A percentile compares a stretch with the other conserved stretches of the same genome.
These are phyloP conservation scores for Drosophila tripunctata DNA, from an alignment of 2,888 invertebrate genomes.

Conservation along the genomic window DNA sequence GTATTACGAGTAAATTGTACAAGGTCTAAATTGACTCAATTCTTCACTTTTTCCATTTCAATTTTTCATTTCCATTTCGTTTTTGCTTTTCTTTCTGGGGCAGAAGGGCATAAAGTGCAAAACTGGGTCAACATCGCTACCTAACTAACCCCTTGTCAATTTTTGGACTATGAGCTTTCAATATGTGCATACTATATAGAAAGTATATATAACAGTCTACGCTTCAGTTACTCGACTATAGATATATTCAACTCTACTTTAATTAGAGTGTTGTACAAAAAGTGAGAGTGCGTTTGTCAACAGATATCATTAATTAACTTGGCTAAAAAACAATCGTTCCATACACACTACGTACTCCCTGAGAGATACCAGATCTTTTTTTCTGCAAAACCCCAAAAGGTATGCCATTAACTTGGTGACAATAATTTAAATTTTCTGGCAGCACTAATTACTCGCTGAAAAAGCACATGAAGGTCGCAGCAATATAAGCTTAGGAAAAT, in stretches of 20 bases:
- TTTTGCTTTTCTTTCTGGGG: constrained; percentile 42
- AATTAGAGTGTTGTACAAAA: constrained; percentile 20
- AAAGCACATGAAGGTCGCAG: constrained; percentile 28
- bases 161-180: background rate
- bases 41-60: constrained; percentile 31
- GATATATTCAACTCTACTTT: background rate
- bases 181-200: background rate
- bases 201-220: background rate
- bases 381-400: too few relatives aligned
- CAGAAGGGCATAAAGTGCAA: background rate
- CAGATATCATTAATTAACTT: constrained; percentile 24
- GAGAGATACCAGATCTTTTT: background rate
- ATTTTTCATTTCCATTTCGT: constrained; percentile 37
- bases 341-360: too few relatives aligned
- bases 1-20: constrained; percentile 1
- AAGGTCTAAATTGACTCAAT: constrained; percentile 31
- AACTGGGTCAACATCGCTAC: background rate
- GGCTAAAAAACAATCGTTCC: constrained; percentile 3
- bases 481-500: constrained; percentile 9
- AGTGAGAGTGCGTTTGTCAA: constrained; percentile 26
- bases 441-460: constrained; percentile 21
- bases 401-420: constrained; percentile 15
- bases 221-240: constrained; percentile 2
- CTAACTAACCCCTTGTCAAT: background rate
- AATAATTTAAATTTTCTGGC: constrained; percentile 17